These are phyloP conservation scores for Eclectus roratus DNA, from an alignment of 2,113 vertebrate genomes.

Conservation along the genomic window DNA sequence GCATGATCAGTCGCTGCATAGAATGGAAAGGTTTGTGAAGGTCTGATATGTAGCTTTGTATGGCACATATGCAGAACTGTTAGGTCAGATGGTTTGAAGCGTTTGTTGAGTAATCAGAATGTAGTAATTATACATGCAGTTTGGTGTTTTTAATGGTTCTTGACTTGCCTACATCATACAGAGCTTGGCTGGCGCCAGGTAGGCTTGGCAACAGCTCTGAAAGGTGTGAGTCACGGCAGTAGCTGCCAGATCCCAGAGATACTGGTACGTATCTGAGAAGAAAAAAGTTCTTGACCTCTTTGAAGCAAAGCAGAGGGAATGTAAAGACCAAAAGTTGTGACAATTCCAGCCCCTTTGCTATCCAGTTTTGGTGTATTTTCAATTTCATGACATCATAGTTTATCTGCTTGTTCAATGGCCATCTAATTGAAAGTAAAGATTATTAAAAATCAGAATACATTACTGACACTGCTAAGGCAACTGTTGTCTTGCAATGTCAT, in stretches of 20 bases:
- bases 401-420: not conserved
- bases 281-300: constrained; percentile 43
- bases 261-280: not conserved
- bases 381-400: not conserved
- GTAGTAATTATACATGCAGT: constrained; percentile 43
- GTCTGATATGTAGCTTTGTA: not conserved
- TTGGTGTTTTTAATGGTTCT: constrained; percentile 53
- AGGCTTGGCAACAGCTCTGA: constrained; percentile 41
- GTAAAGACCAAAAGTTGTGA: not conserved
- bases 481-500: not conserved
- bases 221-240: constrained; percentile 31
- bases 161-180: constrained; percentile 39
- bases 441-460: not conserved
- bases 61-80: not conserved
- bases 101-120: constrained; percentile 56
- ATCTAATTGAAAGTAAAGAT: not conserved
- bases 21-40: not conserved
- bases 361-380: not conserved
- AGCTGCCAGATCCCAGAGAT: constrained; percentile 39
- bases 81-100: not conserved
- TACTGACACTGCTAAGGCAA: not conserved
- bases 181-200: constrained; percentile 30
- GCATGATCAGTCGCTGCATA: rapidly evolving
- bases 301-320: not conserved
- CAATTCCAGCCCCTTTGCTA: not conserved